Base-by-base conservation (phyloP, 2,888 invertebrate genomes). In the Dimorphilus gyrociliatus region DNA sequence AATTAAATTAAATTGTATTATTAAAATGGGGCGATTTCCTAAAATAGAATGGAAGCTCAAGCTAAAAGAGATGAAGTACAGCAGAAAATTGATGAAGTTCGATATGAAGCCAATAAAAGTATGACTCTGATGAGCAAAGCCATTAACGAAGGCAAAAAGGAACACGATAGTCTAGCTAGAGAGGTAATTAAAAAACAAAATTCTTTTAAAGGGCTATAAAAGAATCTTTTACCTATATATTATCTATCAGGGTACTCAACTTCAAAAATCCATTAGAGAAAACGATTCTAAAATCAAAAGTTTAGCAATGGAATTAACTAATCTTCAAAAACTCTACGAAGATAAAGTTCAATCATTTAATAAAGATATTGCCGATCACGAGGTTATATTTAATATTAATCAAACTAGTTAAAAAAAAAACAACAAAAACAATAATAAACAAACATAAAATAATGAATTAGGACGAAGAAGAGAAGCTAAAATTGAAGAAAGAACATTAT, bases 11-110 rank as follows among this genome's bases (percentile, higher is more conserved):
- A n/a, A n/a, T n/a, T n/a, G n/a, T n/a, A n/a, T n/a, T n/a, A n/a
- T n/a, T n/a, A n/a, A n/a, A n/a, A n/a, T n/a, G n/a, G n/a, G n/a
- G n/a, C n/a, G n/a, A n/a, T n/a, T n/a, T n/a, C n/a, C n/a, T n/a
- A n/a, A n/a, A n/a, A n/a, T 34, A 55, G 55, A 29, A 29, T 53
- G 37, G 48, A 47, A 15, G 38, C 53, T 5, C 55, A 55, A 32
- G 32, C 41, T 10, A 36, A 39, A 28, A 51, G 52, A 33, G 54
- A 56, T 24, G 38, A 36, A n/a, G 47, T 50, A 10, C 44, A 49
- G 6, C 51, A 53, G 33, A 41, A 45, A 13, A 37, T 56, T 12
- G 54, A 57, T 16, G 51, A 53, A 16, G 44, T 47, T 27, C 52
- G 50, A 33, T 23, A 39, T 3, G 48, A 51, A 14, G 48, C 45